Conservation (phyloP, 2,888 invertebrate species). For the Trachelus stipa region DNA sequence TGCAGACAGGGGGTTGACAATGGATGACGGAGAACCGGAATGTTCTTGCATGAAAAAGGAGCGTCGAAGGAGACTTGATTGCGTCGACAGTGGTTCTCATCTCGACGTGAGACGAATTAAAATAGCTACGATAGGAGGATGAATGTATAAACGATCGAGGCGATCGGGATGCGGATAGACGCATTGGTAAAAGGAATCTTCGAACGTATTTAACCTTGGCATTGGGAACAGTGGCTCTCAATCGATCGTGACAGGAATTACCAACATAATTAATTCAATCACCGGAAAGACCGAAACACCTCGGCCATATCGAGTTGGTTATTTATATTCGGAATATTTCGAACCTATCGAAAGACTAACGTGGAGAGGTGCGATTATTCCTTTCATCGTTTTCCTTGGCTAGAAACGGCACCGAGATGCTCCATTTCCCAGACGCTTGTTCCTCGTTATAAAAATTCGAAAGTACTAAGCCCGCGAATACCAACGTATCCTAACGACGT, state of each 20-base stretch:
- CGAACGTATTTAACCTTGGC: neutral
- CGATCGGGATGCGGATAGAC: neutral
- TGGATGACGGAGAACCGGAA: neutral
- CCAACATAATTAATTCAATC: neutral
- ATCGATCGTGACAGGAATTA: neutral
- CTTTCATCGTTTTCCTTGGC: neutral
- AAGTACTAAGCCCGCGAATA: conserved; percentile 20
- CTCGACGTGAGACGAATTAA: neutral
- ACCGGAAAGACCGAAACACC: neutral
- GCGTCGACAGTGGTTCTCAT: neutral
- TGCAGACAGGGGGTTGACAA: neutral
- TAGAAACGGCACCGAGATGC: neutral
- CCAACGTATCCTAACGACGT: neutral
- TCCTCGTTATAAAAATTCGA: conserved; percentile 28
- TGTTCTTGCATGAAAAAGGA: neutral
- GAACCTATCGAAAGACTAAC: neutral
- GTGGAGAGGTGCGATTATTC: neutral
- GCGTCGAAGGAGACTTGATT: neutral
- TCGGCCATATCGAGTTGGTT: neutral
- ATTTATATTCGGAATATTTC: neutral
- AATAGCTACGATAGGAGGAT: neutral
- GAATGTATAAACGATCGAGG: neutral
- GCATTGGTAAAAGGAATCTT: neutral
- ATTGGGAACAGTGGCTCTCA: neutral
- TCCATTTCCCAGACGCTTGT: conserved; percentile 3